Evolutionary conservation across 2,888 invertebrate species (phyloP), one percentile per base, ranked within the genome.

Genomic region (Hololepta plana): DNA sequence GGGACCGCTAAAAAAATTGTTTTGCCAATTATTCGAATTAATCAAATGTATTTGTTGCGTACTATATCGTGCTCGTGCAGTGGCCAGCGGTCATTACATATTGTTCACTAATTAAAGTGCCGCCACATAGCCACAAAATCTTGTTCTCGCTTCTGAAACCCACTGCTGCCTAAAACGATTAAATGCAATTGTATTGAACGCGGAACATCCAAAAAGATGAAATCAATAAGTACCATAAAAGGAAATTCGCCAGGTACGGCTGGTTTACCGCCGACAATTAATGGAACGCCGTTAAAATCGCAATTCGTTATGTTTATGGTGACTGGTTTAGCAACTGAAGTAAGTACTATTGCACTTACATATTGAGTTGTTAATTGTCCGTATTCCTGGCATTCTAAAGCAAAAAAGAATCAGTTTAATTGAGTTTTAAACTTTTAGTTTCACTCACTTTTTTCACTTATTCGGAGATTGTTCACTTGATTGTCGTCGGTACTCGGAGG

Each of bases 1-100:
- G 8, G 38, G 39, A 0, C 57, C 57, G 11, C 64, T 63, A 33
- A 15, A 44, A 43, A 34, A 20, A 26, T n/a, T n/a, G n/a, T n/a
- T n/a, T n/a, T n/a, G n/a, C n/a, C n/a, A n/a, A n/a, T n/a, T n/a
- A n/a, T n/a, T n/a, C n/a, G n/a, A n/a, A n/a, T 13, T 14, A 5
- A 25, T 28, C 6, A 9, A 6, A 27, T 28, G 4, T 28, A 4
- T n/a, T n/a, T 24, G 39, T 41, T 43, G 39, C 49, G 48, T 35
- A 35, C 29, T 43, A 40, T 28, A 38, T 40, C 3, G 43, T 35
- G 22, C 34, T 40, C 8, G 46, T 41, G 40, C 69, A 69, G 42
- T 69, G 68, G 13, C 65, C 67, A n/a, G 67, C 67, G 5, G 67
- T 66, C 15, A 68, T 41, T 9, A 68, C 50, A 46, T 54, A 64